Conservation (phyloP, 2,888 invertebrate genomes). For the Kuschelorhynchus macadamiae region DNA sequence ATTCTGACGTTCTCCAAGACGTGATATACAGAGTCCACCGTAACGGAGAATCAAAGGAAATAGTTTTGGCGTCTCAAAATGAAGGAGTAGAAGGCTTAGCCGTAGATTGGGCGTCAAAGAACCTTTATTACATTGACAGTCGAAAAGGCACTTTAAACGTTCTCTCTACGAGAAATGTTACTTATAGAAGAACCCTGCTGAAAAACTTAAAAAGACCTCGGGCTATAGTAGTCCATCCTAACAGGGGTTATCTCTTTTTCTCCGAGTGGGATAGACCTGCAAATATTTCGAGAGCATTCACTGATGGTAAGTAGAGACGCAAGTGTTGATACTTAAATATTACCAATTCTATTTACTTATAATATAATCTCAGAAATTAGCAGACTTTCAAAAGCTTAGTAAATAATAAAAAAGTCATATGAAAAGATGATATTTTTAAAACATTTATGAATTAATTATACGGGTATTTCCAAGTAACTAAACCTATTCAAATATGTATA, state of each 20-base stretch:
- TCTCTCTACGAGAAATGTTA: conserved; percentile 87
- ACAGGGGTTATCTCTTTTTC: conserved; percentile 93
- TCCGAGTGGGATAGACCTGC: conserved; percentile 98
- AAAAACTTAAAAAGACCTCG: conserved; percentile 92
- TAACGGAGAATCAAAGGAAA: conserved; percentile 86
- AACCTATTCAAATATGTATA: no score
- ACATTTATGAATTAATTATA: no score
- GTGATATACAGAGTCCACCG: conserved; percentile 90
- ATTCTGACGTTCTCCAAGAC: conserved; percentile 96
- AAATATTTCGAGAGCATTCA: conserved; percentile 92
- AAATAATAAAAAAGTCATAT: no score
- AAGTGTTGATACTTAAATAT: neutral
- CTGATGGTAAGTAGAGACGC: conserved; percentile 79
- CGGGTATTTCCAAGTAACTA: no score
- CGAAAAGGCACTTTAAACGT: conserved; percentile 95
- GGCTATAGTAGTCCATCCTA: conserved; percentile 97
- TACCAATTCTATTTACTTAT: no score
- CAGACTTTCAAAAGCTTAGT: no score
- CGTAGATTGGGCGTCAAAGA: conserved; percentile 96
- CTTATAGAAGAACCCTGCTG: conserved; percentile 85
- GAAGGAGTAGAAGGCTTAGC: conserved; percentile 97
- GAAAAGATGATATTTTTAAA: no score
- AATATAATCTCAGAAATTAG: no score
- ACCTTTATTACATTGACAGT: conserved; percentile 95
- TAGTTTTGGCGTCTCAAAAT: conserved; percentile 94